These are phyloP conservation scores for Eledona agricola DNA, from an alignment of 2,888 invertebrate genomes.

Conservation along the genomic window DNA sequence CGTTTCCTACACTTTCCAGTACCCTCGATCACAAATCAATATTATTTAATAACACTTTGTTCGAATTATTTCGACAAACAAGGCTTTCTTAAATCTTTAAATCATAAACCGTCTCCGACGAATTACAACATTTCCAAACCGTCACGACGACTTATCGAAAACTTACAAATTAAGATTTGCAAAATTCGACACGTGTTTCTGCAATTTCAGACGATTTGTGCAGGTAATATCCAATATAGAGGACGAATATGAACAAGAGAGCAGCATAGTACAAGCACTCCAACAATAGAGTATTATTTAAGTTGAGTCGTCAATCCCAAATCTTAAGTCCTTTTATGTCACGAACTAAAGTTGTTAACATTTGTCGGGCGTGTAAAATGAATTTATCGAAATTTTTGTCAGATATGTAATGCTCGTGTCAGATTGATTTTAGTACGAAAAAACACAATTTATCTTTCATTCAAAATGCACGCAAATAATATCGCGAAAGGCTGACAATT, in stretches of 20 bases:
- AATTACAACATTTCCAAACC: neutral
- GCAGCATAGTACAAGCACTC: conserved; percentile 12
- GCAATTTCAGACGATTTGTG: conserved; percentile 17
- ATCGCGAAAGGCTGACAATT: conserved; percentile 1
- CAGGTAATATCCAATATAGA: conserved; percentile 22
- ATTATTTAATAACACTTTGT: conserved; percentile 27
- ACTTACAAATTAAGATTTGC: conserved; percentile 1
- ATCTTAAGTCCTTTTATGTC: no score
- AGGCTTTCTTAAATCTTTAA: conserved; percentile 5
- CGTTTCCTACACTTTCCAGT: conserved; percentile 30
- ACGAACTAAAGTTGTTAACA: no score
- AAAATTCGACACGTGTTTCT: conserved; percentile 21
- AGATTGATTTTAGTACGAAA: neutral
- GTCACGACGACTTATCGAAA: neutral
- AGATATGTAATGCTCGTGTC: neutral
- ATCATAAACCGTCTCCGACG: neutral
- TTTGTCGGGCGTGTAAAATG: no score
- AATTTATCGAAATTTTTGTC: conserved; percentile 2
- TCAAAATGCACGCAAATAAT: neutral
- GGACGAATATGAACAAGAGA: conserved; percentile 18
- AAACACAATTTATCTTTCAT: neutral
- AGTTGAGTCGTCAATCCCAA: no score
- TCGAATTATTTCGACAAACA: conserved; percentile 15
- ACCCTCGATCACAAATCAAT: conserved; percentile 28
- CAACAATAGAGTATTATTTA: conserved; percentile 18